Conservation (phyloP, 1,140 invertebrate species). For the Drusus annulatus region DNA sequence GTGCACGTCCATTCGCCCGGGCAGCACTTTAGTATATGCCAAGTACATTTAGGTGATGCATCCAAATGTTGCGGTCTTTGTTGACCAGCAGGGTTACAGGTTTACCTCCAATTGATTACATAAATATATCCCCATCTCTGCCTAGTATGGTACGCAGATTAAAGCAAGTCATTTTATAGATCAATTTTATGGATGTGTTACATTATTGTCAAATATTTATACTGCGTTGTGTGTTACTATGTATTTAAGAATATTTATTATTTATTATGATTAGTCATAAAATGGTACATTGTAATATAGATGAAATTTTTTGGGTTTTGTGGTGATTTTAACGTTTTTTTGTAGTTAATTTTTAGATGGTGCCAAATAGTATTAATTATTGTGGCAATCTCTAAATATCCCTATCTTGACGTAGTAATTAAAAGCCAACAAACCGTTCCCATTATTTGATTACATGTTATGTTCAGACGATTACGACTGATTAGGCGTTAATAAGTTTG, state of each 20-base stretch:
- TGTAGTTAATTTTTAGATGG: conserved; percentile 49
- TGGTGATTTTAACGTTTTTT: conserved; percentile 28
- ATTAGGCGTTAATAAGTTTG: conserved; percentile 54
- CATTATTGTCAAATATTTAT: conserved; percentile 50
- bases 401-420: conserved; percentile 40
- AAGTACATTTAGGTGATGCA: conserved; percentile 72
- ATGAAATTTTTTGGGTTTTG: conserved; percentile 20
- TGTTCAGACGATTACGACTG: conserved; percentile 54
- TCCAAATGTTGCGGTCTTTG: conserved; percentile 76
- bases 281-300: conserved; percentile 7
- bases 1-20: neutral
- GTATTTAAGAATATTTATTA: conserved; percentile 46
- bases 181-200: conserved; percentile 54
- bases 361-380: conserved; percentile 55
- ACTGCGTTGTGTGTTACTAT: conserved; percentile 39
- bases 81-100: conserved; percentile 62
- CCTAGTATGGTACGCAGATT: conserved; percentile 2
- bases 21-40: conserved; percentile 64
- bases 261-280: conserved; percentile 37
- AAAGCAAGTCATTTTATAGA: conserved; percentile 34
- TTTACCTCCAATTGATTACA: conserved; percentile 30
- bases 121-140: conserved; percentile 13
- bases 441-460: conserved; percentile 38
- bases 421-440: conserved; percentile 43
- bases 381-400: conserved; percentile 46